phyloP scores from a whole-genome alignment of 2,113 vertebrate genomes.

The Lutjanus erythropterus region DNA sequence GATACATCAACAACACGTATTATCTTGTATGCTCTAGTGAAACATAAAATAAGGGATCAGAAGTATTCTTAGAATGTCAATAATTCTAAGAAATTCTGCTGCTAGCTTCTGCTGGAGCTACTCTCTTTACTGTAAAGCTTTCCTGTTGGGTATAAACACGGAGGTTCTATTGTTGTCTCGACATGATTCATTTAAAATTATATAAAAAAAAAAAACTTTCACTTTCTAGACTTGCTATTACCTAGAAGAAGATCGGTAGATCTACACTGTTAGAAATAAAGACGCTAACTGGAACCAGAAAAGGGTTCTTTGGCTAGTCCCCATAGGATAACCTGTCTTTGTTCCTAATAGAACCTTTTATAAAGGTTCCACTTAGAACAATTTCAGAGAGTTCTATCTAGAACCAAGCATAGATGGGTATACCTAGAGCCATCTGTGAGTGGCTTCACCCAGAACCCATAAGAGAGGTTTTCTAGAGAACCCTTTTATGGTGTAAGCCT shows the following conservation, averaged over 20 bases:
- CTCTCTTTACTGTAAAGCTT: not conserved
- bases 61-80: not conserved
- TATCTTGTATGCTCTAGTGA: constrained; percentile 9
- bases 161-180: constrained; percentile 2
- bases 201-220: not conserved
- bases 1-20: constrained; percentile 41
- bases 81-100: not conserved
- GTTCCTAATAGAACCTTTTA: too few relatives aligned
- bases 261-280: too few relatives aligned
- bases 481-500: too few relatives aligned
- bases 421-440: too few relatives aligned
- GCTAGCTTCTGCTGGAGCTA: not conserved
- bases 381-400: too few relatives aligned
- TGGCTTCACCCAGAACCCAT: too few relatives aligned
- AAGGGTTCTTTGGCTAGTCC: too few relatives aligned
- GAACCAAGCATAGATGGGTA: too few relatives aligned
- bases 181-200: not conserved
- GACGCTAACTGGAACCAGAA: too few relatives aligned
- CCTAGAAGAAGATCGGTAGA: not conserved
- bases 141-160: not conserved
- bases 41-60: constrained; percentile 28
- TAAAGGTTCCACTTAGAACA: too few relatives aligned
- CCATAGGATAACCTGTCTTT: too few relatives aligned
- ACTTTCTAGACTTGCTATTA: not conserved
- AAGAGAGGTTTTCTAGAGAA: too few relatives aligned